Evolutionary conservation across 2,797 vertebrate species (phyloP).

Genomic region (Mus spretus): DNA sequence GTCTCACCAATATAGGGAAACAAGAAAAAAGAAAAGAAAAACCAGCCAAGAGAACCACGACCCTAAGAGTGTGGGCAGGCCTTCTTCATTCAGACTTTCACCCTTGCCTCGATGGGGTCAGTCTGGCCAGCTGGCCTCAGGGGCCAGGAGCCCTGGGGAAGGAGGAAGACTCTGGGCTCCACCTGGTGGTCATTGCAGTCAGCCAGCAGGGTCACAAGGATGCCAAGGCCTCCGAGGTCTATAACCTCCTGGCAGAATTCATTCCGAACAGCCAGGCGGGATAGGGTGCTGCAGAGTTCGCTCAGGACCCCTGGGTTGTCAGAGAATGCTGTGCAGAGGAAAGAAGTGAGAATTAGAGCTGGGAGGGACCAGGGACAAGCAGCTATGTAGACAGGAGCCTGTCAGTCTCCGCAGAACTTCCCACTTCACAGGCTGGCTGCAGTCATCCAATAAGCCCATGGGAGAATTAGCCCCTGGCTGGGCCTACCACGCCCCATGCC

Average conservation of each 20-base stretch:
- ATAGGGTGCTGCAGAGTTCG: slow-evolving; percentile 95
- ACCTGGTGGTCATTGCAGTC: slow-evolving; percentile 94
- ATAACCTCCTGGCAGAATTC: slow-evolving; percentile 99
- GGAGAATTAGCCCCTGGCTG: not conserved
- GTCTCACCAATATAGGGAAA: not conserved
- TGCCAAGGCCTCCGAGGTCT: slow-evolving; percentile 94
- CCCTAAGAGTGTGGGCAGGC: not conserved
- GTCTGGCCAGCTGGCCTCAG: not conserved
- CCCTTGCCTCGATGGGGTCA: not conserved
- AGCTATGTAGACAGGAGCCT: not conserved
- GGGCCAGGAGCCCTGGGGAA: not conserved
- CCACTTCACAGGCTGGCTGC: not conserved
- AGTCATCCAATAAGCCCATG: not conserved
- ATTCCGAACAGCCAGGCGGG: slow-evolving; percentile 95
- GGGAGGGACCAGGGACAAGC: not conserved
- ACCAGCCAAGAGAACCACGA: not conserved
- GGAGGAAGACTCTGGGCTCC: not conserved
- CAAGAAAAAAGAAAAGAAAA: not conserved
- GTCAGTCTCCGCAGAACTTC: fast-evolving
- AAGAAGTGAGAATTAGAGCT: not conserved
- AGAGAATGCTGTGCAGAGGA: slow-evolving; percentile 89
- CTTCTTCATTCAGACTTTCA: not conserved
- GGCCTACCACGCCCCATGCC: slow-evolving; percentile 35
- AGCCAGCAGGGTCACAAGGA: slow-evolving; percentile 94
- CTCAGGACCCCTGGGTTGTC: slow-evolving; percentile 91